Evolutionary conservation across 2,797 vertebrate genomes (phyloP).

Genomic region (Vespertilio murinus): DNA sequence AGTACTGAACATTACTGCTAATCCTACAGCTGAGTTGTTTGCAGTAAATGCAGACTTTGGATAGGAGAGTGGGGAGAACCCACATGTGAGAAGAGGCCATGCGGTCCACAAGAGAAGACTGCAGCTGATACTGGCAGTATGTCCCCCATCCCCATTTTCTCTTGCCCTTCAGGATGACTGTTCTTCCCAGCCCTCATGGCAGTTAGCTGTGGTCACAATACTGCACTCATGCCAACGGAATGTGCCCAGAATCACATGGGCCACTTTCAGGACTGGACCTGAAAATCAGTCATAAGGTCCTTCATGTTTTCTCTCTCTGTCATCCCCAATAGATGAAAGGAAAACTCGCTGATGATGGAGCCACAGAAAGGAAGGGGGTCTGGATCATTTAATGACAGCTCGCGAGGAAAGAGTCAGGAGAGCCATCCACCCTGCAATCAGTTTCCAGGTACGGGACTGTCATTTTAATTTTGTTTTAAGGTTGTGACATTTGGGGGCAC

Average conservation of each 20-base stretch:
- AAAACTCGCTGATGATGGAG: neutral
- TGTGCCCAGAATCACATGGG: neutral
- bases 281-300: neutral
- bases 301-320: neutral
- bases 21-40: neutral
- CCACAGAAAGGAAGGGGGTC: neutral
- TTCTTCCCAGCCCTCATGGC: neutral
- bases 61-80: rapidly evolving
- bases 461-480: neutral
- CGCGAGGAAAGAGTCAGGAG: neutral
- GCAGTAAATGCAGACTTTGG: neutral
- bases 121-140: neutral
- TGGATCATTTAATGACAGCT: neutral
- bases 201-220: neutral
- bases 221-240: neutral
- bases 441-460: neutral
- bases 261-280: neutral
- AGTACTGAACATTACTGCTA: neutral
- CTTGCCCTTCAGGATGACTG: neutral
- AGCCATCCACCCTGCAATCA: neutral
- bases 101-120: neutral
- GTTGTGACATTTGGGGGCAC: neutral
- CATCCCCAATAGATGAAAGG: rapidly evolving
- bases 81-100: neutral
- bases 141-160: neutral